Conservation (phyloP, 2,888 invertebrate species). For the Mylabris sibirica region DNA sequence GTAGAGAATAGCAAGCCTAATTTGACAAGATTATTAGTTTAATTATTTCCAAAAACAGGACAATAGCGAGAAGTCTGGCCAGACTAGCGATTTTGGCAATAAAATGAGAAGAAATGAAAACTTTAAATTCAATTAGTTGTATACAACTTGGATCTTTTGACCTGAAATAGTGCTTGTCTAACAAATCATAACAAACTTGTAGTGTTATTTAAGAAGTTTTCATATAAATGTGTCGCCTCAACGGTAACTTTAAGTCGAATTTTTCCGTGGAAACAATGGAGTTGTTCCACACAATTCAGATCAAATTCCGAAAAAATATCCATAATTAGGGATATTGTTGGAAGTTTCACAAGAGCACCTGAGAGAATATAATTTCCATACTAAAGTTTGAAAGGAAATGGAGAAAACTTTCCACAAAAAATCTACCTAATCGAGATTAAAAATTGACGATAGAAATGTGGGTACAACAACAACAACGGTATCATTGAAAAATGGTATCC, state of each 20-base stretch:
- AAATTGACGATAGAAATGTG: neutral
- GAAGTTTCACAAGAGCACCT: neutral
- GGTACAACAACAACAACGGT: neutral
- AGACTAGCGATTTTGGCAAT: neutral
- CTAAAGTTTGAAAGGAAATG: neutral
- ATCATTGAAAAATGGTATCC: neutral
- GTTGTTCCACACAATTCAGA: too few relatives aligned
- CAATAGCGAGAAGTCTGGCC: neutral
- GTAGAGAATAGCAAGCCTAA: neutral
- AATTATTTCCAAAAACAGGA: neutral
- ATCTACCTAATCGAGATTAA: neutral
- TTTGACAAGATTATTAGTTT: slow-evolving; percentile 1
- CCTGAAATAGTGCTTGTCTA: neutral
- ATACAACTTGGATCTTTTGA: neutral
- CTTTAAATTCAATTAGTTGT: slow-evolving; percentile 4
- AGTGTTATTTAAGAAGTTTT: too few relatives aligned
- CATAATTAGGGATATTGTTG: neutral
- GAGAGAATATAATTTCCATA: neutral
- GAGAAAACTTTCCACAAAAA: neutral
- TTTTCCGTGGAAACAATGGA: too few relatives aligned
- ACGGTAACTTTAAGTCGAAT: too few relatives aligned
- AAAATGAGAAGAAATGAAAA: neutral
- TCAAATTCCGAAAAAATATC: neutral
- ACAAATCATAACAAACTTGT: neutral
- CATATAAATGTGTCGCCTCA: too few relatives aligned